Evolutionary conservation across 2,888 invertebrate species (phyloP).

Genomic region (Ypsolopha sequella): DNA sequence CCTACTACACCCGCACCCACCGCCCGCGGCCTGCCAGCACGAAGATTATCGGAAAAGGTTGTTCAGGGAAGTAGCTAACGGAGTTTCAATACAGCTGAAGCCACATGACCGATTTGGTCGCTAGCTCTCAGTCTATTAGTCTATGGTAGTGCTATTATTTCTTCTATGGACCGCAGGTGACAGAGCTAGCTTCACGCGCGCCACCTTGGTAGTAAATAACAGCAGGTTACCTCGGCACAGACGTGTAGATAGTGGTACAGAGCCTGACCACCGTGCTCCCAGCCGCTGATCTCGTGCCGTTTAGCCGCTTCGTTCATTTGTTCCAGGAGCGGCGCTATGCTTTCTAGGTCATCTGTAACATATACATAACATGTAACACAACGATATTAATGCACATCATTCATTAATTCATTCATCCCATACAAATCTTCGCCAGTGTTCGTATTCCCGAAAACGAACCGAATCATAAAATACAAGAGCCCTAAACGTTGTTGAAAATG

Average conservation of each 20-base stretch:
- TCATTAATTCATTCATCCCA: no score
- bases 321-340: slow-evolving; percentile 71
- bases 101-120: no score
- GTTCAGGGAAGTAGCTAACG: no score
- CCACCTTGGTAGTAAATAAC: slow-evolving; percentile 16
- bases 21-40: no score
- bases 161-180: slow-evolving; percentile 5
- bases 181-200: slow-evolving; percentile 5
- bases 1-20: no score
- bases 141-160: background rate
- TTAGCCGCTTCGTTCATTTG: slow-evolving; percentile 69
- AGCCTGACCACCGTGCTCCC: slow-evolving; percentile 80
- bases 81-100: no score
- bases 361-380: background rate
- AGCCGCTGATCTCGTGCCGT: slow-evolving; percentile 73
- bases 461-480: background rate
- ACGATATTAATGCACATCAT: background rate
- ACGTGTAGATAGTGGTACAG: slow-evolving; percentile 79
- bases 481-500: background rate
- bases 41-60: no score
- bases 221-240: slow-evolving; percentile 62
- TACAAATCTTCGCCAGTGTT: background rate
- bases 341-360: slow-evolving; percentile 74
- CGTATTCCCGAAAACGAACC: background rate
- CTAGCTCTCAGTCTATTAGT: no score